Base-by-base conservation (phyloP, 2,888 invertebrate genomes). In the Peribatodes rhomboidaria region DNA sequence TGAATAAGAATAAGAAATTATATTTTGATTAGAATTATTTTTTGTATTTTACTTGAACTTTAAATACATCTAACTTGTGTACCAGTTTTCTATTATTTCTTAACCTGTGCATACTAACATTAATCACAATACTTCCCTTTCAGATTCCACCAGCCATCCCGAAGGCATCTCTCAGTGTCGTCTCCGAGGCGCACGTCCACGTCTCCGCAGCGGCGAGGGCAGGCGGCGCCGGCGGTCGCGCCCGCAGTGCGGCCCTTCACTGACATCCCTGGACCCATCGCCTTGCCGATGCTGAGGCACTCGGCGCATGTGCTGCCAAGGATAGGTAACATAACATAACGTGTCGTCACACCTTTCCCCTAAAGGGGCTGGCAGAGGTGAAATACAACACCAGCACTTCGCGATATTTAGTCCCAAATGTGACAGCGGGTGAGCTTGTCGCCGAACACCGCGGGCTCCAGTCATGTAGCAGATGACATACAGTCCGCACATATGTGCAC, bases 261-360 rank as follows among this genome's bases (percentile, higher is more conserved):
- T 1, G 92, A 92, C 27, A 91, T 92, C 47, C 92, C 92, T 0
- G 92, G 92, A 10, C 92, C 92, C 0, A 79, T 92, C 0, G 90
- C 90, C 0, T 59, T 93, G 71, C 91, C 93, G 0, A 90, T 91
- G 87, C 65, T 92, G 70, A 83, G 91, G 61, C 92, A 92, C 72
- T 90, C 91, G 0, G 90, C 87, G 0, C 90, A 92, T 71, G 88
- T 92, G 0, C 73, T 92, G 39, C 93, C 92, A 0, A 86, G 91
- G 61, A 92, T 93, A 39, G 92, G 92, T 93, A 70, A 83, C 82
- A 9, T n/a, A n/a, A n/a, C n/a, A n/a, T n/a, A n/a, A n/a, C n/a
- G n/a, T n/a, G n/a, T n/a, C n/a, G n/a, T n/a, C n/a, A n/a, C n/a
- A n/a, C n/a, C n/a, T n/a, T n/a, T n/a, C n/a, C n/a, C n/a, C n/a